Base-by-base conservation (phyloP, 1,140 invertebrate species). In the Papilio helenus region DNA sequence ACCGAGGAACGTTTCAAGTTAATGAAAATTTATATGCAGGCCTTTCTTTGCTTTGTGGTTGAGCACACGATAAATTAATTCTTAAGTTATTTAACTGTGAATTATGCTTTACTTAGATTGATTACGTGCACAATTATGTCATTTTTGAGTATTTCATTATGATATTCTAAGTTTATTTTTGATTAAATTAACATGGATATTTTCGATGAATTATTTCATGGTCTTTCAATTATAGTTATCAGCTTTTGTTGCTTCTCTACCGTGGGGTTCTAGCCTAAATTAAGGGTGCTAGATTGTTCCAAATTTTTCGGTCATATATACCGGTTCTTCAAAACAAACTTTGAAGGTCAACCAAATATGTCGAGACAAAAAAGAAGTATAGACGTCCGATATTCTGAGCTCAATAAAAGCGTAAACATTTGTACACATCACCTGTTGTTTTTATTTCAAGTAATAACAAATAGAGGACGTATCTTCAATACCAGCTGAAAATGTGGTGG, bases 1-100 rank as follows among this genome's bases (percentile, higher is more conserved):
- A 68, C 26, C 26, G 1, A 68, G 10, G 26, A 68, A 68, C 61
- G 14, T 68, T 68, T 68, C 61, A 34, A 29, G 23, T 68, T 68
- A 68, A 68, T 68, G 23, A 68, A 68, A 34, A 68, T 68, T 68
- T 68, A 68, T 68, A 68, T 26, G 26, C 12, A 68, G 61, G 61
- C 26, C 14, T 68, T 68, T 16, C 14, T 68, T 65, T 29, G 61
- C 61, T 14, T 68, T 16, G 26, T 68, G 61, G 12, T 26, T 34
- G 12, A 68, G 61, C 23, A 8, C 23, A 34, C 23, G 61, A 68
- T 26, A 29, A 68, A 29, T 68, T 16, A 34, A 68, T 68, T 68
- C 23, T 58, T 23, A 58, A n/a, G 9, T 20, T 58, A n/a, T n/a
- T 58, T 58, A 58, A 20, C n/a, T 39, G 34, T 39, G 34, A 39